Percentiles rank a stretch among this genome's conserved stretches.
These are phyloP conservation scores for Alethe castanea DNA, from an alignment of 2,113 vertebrate species.

Conservation along the genomic window DNA sequence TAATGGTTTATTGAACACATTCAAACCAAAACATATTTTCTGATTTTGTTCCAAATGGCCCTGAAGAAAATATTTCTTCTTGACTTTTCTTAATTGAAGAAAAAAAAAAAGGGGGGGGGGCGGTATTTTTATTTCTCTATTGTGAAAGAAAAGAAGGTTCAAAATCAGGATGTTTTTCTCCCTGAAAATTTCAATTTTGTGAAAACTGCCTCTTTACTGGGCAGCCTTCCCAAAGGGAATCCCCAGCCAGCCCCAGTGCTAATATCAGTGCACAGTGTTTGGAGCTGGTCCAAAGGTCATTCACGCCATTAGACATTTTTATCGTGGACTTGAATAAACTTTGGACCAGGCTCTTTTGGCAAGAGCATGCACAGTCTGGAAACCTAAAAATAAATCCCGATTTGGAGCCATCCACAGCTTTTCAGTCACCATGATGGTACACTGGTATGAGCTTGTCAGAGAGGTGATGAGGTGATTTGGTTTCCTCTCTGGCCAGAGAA, in stretches of 20 bases:
- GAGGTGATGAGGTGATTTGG: background rate
- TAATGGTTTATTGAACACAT: slow-evolving; percentile 50
- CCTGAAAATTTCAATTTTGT: slow-evolving; percentile 43
- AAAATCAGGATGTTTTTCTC: slow-evolving; percentile 44
- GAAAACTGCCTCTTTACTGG: slow-evolving; percentile 31
- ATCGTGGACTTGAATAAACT: slow-evolving; percentile 59
- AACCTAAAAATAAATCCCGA: slow-evolving; percentile 55
- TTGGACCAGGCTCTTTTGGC: slow-evolving; percentile 56
- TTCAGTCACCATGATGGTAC: slow-evolving; percentile 6
- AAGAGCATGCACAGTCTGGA: slow-evolving; percentile 16
- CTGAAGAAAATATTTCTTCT: background rate
- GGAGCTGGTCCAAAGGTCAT: slow-evolving; percentile 56
- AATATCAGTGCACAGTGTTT: slow-evolving; percentile 43
- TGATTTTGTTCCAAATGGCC: slow-evolving; percentile 19
- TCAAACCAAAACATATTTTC: slow-evolving; percentile 27
- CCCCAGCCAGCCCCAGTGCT: slow-evolving; percentile 46
- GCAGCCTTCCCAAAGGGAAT: slow-evolving; percentile 61
- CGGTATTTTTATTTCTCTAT: slow-evolving; percentile 21
- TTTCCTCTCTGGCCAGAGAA: background rate
- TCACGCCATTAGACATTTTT: slow-evolving; percentile 51
- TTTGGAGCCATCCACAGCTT: slow-evolving; percentile 24
- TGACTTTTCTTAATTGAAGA: background rate
- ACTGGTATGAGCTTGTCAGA: background rate
- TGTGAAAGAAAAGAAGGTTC: background rate
- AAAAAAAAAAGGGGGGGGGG: background rate